These are phyloP conservation scores for Trissolcus basalis DNA, from an alignment of 1,140 invertebrate genomes.

Conservation along the genomic window DNA sequence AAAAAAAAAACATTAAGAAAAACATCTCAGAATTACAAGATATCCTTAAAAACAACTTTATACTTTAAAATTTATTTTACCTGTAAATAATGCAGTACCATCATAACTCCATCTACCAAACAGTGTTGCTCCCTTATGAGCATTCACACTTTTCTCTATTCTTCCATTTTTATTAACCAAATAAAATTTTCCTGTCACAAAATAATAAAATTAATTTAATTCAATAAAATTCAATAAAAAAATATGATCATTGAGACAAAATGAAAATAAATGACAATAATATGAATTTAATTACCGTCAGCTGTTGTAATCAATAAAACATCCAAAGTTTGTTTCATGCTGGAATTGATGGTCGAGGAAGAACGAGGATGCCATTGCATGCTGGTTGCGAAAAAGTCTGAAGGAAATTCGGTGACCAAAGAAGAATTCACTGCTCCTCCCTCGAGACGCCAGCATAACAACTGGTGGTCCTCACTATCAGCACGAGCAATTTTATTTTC, in stretches of 20 bases:
- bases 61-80: constrained; percentile 71
- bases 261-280: constrained; percentile 1
- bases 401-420: constrained; percentile 85
- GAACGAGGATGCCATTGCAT: constrained; percentile 83
- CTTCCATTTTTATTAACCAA: constrained; percentile 91
- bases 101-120: constrained; percentile 93
- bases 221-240: too few species aligned
- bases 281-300: constrained; percentile 80
- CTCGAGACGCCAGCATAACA: constrained; percentile 91
- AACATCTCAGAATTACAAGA: too few species aligned
- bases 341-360: constrained; percentile 51
- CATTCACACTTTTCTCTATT: constrained; percentile 94
- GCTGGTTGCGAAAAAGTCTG: constrained; percentile 90
- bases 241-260: too few species aligned
- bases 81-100: constrained; percentile 92
- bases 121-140: constrained; percentile 93
- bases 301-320: constrained; percentile 90
- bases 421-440: constrained; percentile 83
- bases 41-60: too few species aligned
- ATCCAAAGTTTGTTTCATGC: constrained; percentile 86
- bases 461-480: constrained; percentile 90
- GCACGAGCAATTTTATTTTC: constrained; percentile 5
- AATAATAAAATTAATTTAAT: not conserved
- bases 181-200: constrained; percentile 87
- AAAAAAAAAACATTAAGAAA: constrained; percentile 6